Percentiles rank a stretch among this genome's conserved stretches.
These are phyloP conservation scores for Cossypha polioptera DNA, from an alignment of 2,797 vertebrate genomes.

Conservation along the genomic window DNA sequence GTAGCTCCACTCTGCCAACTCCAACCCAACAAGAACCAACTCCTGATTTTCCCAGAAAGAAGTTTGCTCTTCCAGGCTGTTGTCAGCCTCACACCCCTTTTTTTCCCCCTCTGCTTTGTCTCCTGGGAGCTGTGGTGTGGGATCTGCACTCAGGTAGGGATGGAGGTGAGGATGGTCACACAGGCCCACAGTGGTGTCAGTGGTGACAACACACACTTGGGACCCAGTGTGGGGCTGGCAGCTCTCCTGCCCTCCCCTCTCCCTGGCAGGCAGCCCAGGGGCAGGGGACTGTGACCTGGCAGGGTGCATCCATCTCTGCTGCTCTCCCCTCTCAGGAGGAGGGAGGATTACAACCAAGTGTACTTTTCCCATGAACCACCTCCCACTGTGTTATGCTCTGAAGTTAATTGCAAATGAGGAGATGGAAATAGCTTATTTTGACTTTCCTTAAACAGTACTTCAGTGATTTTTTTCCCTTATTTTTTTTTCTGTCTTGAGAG, in stretches of 20 bases:
- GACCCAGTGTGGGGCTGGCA: fast-evolving
- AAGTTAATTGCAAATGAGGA: conserved; percentile 70
- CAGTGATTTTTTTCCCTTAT: not conserved
- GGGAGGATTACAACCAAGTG: not conserved
- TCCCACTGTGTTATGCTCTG: conserved; percentile 58
- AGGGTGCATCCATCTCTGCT: not conserved
- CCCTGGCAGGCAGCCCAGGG: not conserved
- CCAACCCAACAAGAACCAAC: not conserved
- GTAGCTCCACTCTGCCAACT: not conserved
- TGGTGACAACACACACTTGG: fast-evolving
- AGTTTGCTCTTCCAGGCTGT: not conserved
- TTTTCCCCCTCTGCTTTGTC: not conserved
- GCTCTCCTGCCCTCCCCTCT: not conserved
- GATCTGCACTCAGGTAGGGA: not conserved
- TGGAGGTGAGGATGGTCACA: fast-evolving
- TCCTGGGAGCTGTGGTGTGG: not conserved
- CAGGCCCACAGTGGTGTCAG: not conserved
- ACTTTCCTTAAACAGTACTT: conserved; percentile 62
- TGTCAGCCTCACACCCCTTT: not conserved
- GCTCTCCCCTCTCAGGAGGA: not conserved
- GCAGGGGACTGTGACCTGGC: fast-evolving
- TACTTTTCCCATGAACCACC: conserved; percentile 55
- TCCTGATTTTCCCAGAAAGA: not conserved
- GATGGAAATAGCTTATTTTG: conserved; percentile 72
- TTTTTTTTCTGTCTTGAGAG: conserved; percentile 32